phyloP scores from a whole-genome alignment of 2,113 vertebrate species.

The Dermatemys mawii region DNA sequence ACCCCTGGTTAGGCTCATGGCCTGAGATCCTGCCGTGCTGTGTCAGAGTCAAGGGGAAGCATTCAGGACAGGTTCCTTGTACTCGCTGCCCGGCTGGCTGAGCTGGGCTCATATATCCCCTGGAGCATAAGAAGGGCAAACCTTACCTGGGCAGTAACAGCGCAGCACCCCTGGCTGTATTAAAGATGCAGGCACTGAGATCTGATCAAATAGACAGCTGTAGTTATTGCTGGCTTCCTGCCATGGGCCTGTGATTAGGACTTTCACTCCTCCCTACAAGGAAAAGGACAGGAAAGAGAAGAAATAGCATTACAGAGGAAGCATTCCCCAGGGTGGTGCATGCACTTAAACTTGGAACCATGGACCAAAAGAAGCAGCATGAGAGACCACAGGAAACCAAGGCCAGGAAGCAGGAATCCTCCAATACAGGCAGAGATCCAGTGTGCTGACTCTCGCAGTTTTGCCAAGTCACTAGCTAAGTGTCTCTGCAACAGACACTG shows the following conservation, averaged over 20 bases:
- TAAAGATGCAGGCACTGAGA: slow-evolving; percentile 96
- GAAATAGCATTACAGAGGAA: neutral
- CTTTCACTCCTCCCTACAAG: slow-evolving; percentile 95
- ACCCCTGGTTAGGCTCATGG: neutral
- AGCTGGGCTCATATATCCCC: neutral
- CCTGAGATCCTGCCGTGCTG: neutral
- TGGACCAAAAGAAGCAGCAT: neutral
- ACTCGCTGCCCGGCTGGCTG: neutral
- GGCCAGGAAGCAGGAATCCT: neutral
- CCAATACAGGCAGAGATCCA: neutral
- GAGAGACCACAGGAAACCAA: neutral
- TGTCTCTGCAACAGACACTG: neutral
- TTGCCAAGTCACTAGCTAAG: neutral
- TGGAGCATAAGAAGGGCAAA: neutral
- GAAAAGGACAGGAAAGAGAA: neutral
- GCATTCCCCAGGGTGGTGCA: neutral
- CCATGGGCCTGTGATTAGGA: slow-evolving; percentile 98
- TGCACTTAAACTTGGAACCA: neutral
- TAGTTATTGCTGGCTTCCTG: slow-evolving; percentile 97
- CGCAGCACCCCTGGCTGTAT: slow-evolving; percentile 98
- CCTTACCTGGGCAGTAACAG: slow-evolving; percentile 97
- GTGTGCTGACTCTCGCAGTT: neutral
- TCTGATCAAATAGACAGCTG: slow-evolving; percentile 98
- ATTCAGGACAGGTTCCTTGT: neutral
- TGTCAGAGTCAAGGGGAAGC: neutral